These are phyloP conservation scores for Hippocampus barbouri DNA, from an alignment of 2,113 vertebrate species.

Conservation along the genomic window DNA sequence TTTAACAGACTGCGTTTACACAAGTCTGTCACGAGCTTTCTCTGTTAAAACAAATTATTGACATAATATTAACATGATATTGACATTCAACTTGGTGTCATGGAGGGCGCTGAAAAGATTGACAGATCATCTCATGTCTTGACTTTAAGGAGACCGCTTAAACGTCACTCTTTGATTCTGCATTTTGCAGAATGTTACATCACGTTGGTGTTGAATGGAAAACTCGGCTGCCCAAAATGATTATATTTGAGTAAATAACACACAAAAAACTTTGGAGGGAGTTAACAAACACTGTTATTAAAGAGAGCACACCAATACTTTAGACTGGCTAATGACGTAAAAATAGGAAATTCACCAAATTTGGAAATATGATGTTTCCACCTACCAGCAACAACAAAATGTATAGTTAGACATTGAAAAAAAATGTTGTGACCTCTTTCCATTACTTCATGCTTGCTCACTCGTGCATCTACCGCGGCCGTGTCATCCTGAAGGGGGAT, in stretches of 20 bases:
- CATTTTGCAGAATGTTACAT: neutral
- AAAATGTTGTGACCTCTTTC: no score
- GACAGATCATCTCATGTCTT: neutral
- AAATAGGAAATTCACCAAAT: no score
- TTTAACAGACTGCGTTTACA: neutral
- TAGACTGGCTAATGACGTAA: no score
- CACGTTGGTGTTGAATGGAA: neutral
- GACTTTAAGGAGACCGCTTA: no score
- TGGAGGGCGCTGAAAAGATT: neutral
- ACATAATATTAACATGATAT: neutral
- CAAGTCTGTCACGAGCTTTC: neutral
- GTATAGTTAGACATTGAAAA: no score
- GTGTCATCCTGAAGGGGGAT: neutral
- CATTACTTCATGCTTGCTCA: neutral
- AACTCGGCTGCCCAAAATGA: neutral
- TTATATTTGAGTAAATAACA: neutral
- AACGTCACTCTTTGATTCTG: neutral
- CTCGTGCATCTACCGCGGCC: neutral
- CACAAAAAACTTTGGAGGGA: neutral
- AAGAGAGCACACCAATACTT: neutral
- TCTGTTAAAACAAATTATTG: neutral
- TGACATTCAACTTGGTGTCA: neutral
- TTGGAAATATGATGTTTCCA: no score
- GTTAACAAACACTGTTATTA: neutral
- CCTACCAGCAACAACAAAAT: no score